Base-by-base conservation (phyloP, 1,140 invertebrate genomes). In the Thaumatotibia leucotreta region DNA sequence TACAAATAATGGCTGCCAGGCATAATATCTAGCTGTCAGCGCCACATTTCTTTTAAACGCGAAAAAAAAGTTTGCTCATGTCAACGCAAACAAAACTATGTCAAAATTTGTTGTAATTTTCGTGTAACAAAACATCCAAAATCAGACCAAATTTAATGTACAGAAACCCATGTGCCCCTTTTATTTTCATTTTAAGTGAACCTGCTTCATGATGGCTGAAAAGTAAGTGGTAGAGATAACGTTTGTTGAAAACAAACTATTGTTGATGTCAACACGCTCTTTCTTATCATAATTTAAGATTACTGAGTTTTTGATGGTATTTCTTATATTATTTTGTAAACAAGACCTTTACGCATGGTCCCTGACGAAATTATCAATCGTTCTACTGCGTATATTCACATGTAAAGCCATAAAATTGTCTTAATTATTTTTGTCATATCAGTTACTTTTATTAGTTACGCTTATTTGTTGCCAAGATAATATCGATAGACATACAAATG, bases 31-130 rank as follows among this genome's bases (percentile, higher is more conserved):
- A 14, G 27, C 11, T 27, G 52, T 27, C 23, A 27, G 24, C 52
- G 52, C 52, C 9, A 14, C 22, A 24, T 22, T 52, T 23, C 22
- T 52, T 27, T 27, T 29, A 14, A 14, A 27, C 23, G 1, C n/a
- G 49, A 66, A 61, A 29, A 39, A 49, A 64, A 79, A 73, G 62
- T 73, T 77, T 74, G 80, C 84, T 87, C 82, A 81, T 89, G 87
- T 89, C 85, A 89, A 86, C 80, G 84, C 83, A 87, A 87, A 88
- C 80, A 86, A 88, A 88, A 89, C 77, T 86, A 85, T 83, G 83
- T 88, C 82, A 88, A 87, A 84, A 83, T 79, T 88, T 80, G 72
- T 85, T 83, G 82, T 82, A 89, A 89, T 87, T 89, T 87, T 83
- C 73, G 70, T 82, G 87, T 89, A 83, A 83, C 76, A 84, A 45